These are phyloP conservation scores for Alosa sapidissima DNA, from an alignment of 2,797 vertebrate genomes.

Conservation along the genomic window DNA sequence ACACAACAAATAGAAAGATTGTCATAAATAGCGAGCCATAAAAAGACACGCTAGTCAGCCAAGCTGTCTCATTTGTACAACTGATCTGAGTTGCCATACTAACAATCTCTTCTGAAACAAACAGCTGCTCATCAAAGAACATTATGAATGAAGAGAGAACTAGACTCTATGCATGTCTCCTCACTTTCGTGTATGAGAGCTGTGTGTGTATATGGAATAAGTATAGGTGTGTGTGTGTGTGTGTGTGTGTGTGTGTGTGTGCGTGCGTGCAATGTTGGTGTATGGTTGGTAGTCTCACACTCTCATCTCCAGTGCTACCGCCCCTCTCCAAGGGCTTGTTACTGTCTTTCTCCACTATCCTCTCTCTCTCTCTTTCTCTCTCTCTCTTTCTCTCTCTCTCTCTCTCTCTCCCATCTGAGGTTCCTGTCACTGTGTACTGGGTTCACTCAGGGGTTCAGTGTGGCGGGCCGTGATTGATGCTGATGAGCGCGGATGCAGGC, in stretches of 20 bases:
- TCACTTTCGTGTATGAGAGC: neutral
- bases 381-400: too few species aligned
- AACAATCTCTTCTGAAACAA: neutral
- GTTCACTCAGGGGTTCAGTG: too few species aligned
- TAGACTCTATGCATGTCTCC: neutral
- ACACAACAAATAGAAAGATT: neutral
- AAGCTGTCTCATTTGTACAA: neutral
- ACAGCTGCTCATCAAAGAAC: neutral
- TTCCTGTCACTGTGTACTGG: too few species aligned
- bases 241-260: conserved; percentile 17
- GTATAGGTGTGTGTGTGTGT: neutral
- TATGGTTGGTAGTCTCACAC: too few species aligned
- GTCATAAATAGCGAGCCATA: neutral
- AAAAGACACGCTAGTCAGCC: neutral
- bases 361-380: too few species aligned
- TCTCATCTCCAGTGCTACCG: too few species aligned
- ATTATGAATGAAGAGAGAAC: too few species aligned
- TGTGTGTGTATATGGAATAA: neutral
- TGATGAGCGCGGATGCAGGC: too few species aligned
- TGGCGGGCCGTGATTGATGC: too few species aligned
- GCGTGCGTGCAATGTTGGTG: neutral
- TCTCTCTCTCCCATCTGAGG: too few species aligned
- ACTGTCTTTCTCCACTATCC: too few species aligned
- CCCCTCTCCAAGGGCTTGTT: too few species aligned
- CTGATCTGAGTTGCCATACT: neutral